Percentiles rank a stretch among this genome's conserved stretches.
phyloP scores from a whole-genome alignment of 2,113 vertebrate species.

The Entelurus aequoreus region DNA sequence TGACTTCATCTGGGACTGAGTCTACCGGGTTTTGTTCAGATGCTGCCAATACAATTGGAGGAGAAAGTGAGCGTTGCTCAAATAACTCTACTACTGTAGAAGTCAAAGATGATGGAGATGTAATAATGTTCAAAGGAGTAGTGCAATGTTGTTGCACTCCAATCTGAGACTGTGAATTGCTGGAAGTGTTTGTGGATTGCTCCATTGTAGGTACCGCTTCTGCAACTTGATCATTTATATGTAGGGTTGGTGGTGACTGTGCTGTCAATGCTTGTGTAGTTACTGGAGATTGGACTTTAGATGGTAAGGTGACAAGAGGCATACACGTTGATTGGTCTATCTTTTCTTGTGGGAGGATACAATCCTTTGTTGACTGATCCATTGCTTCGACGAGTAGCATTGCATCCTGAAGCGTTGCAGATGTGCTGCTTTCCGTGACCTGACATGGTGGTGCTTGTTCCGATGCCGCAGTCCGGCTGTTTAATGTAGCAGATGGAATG shows the following conservation, averaged over 20 bases:
- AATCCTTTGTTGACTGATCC: background rate
- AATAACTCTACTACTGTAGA: background rate
- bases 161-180: too few species aligned
- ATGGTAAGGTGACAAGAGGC: background rate
- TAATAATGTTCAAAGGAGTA: background rate
- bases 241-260: background rate
- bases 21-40: background rate
- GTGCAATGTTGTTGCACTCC: background rate
- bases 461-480: background rate
- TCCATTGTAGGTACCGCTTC: background rate
- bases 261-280: background rate
- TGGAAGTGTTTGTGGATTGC: background rate
- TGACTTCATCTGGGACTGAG: background rate
- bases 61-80: background rate
- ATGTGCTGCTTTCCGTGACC: too few species aligned
- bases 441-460: background rate
- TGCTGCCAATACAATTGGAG: background rate
- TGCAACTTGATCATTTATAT: background rate
- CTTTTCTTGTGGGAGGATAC: background rate
- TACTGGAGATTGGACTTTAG: background rate
- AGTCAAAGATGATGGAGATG: background rate
- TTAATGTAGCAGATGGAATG: constrained; percentile 5
- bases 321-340: background rate
- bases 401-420: background rate
- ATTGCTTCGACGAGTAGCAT: constrained; percentile 3